Conservation (phyloP, 2,113 vertebrate genomes). For the Ceuthmochares aereus region DNA sequence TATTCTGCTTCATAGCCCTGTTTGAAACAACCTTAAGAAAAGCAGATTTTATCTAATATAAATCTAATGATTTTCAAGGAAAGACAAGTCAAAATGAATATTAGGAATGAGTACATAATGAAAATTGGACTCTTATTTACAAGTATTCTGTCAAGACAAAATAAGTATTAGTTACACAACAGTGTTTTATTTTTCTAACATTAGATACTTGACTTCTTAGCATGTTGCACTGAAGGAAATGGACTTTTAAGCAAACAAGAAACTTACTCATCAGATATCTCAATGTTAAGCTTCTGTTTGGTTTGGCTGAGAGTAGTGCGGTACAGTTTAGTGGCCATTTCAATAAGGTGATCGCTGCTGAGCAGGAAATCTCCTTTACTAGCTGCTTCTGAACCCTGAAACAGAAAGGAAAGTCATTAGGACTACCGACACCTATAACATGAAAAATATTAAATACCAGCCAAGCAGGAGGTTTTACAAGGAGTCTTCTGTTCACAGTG, state of each 20-base stretch:
- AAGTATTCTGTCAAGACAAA: background rate
- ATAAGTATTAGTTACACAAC: background rate
- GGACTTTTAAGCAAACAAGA: background rate
- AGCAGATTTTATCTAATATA: background rate
- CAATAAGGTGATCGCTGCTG: constrained; percentile 94
- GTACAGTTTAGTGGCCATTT: constrained; percentile 97
- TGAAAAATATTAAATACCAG: background rate
- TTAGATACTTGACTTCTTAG: background rate
- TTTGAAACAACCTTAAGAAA: background rate
- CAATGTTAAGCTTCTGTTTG: constrained; percentile 87
- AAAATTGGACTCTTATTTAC: background rate
- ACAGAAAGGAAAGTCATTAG: background rate
- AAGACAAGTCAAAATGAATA: background rate
- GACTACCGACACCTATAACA: background rate
- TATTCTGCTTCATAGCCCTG: background rate
- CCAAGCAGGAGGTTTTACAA: background rate
- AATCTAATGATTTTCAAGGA: background rate
- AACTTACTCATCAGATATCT: constrained; percentile 97
- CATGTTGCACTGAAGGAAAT: background rate
- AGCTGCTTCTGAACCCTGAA: constrained; percentile 90
- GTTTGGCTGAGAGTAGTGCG: constrained; percentile 85
- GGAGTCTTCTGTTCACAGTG: background rate
- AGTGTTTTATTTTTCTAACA: background rate
- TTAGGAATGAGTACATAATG: background rate
- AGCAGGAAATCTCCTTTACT: constrained; percentile 97